Conservation (phyloP, 2,113 vertebrate species). For the Pleuronectes platessa region DNA sequence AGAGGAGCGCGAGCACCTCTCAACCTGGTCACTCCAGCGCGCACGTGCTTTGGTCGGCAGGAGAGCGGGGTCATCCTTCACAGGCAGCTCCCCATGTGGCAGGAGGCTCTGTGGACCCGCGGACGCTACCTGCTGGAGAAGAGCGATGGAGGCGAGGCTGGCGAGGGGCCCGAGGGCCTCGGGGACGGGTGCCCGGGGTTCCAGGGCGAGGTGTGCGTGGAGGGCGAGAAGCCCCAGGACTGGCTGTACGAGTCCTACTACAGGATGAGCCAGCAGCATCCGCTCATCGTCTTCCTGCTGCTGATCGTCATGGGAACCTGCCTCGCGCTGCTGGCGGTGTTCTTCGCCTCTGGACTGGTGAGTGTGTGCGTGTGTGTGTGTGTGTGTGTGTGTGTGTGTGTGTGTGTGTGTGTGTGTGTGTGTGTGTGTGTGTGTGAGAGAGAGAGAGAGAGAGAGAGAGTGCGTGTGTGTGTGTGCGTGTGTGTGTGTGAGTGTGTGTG, state of each 20-base stretch:
- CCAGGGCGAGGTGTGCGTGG: conserved; percentile 59
- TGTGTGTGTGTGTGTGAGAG: too few species aligned
- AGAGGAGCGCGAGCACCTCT: conserved; percentile 9
- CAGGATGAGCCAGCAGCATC: conserved; percentile 99
- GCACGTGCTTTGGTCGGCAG: conserved; percentile 15
- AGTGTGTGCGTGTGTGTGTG: conserved; percentile 55
- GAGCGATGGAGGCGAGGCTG: conserved; percentile 70
- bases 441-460: too few species aligned
- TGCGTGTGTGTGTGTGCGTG: too few species aligned
- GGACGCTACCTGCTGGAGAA: conserved; percentile 81
- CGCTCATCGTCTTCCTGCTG: conserved; percentile 95
- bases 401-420: too few species aligned
- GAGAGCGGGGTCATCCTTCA: conserved; percentile 5
- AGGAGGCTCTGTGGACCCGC: conserved; percentile 78
- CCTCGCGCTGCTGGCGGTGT: conserved; percentile 92
- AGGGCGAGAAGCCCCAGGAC: conserved; percentile 85
- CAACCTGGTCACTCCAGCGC: not conserved
- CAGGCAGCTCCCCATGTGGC: conserved; percentile 73
- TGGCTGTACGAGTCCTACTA: conserved; percentile 99
- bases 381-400: not conserved
- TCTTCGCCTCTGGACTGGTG: conserved; percentile 96
- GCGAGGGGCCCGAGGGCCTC: conserved; percentile 66
- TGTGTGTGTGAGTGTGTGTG: too few species aligned
- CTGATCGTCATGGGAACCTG: conserved; percentile 98
- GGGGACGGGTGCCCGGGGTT: conserved; percentile 64